Evolutionary conservation across 2,113 vertebrate species (phyloP).

Genomic region (Falcunculus frontatus): DNA sequence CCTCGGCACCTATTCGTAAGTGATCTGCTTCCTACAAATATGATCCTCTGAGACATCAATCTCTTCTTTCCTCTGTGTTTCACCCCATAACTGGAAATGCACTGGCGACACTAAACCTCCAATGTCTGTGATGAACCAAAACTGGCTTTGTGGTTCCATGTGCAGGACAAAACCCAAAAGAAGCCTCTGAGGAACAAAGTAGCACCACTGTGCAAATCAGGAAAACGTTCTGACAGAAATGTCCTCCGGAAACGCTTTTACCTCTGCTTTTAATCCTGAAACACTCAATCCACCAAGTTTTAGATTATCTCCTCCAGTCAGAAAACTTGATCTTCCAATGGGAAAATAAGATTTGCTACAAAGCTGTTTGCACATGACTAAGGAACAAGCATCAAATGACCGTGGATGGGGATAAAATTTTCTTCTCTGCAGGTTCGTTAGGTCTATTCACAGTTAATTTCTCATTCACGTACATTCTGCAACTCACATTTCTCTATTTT

Average conservation of each 20-base stretch:
- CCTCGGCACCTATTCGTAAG: neutral
- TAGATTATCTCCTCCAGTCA: neutral
- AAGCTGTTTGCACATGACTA: neutral
- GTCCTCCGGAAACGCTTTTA: neutral
- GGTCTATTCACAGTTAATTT: constrained; percentile 23
- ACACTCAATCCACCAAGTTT: neutral
- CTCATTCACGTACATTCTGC: constrained; percentile 21
- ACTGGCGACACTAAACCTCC: neutral
- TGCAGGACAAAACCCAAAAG: constrained; percentile 14
- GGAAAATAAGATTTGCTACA: neutral
- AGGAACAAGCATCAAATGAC: neutral
- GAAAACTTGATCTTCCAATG: neutral
- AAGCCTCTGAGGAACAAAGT: constrained; percentile 23
- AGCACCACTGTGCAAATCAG: constrained; percentile 62
- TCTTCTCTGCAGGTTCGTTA: constrained; percentile 21
- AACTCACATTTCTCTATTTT: constrained; percentile 22
- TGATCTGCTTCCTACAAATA: neutral
- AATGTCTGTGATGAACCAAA: neutral
- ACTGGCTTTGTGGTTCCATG: neutral
- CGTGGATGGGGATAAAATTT: neutral
- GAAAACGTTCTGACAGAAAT: neutral
- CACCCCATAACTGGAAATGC: neutral
- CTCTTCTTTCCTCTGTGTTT: neutral
- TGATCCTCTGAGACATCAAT: neutral
- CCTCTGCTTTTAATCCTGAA: constrained; percentile 6